These are phyloP conservation scores for Styela clava DNA, from an alignment of 23 tunicate species.

Conservation along the genomic window DNA sequence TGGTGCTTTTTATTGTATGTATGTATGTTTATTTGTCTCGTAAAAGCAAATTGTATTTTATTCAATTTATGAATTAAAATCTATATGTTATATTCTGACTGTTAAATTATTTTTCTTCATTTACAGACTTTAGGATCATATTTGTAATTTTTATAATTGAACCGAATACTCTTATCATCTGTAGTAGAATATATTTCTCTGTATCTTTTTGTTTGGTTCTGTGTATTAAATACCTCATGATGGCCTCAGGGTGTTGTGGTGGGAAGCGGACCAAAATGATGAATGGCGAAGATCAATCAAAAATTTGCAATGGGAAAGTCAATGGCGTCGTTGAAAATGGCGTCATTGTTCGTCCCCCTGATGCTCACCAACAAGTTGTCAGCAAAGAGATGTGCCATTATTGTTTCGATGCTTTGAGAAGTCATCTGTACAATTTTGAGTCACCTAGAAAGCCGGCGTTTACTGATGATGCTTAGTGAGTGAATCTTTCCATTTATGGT, in stretches of 20 bases:
- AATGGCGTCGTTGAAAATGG: constrained; percentile 15
- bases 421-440: constrained; percentile 44
- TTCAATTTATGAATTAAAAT: no score
- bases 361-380: constrained; percentile 22
- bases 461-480: constrained; percentile 81
- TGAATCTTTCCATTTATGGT: neutral
- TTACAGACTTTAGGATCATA: no score
- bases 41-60: no score
- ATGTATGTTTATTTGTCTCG: no score
- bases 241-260: constrained; percentile 59
- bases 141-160: no score
- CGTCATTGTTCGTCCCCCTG: neutral
- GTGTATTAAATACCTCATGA: constrained; percentile 4
- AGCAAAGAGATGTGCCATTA: constrained; percentile 76
- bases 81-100: no score
- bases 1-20: no score
- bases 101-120: no score
- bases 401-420: constrained; percentile 74
- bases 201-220: constrained; percentile 11
- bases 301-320: neutral
- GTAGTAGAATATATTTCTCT: no score
- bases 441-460: constrained; percentile 61
- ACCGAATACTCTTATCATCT: no score
- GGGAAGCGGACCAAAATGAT: constrained; percentile 26
- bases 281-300: neutral